Base-by-base conservation (phyloP, 2,797 vertebrate genomes). In the Eospalax fontanierii region DNA sequence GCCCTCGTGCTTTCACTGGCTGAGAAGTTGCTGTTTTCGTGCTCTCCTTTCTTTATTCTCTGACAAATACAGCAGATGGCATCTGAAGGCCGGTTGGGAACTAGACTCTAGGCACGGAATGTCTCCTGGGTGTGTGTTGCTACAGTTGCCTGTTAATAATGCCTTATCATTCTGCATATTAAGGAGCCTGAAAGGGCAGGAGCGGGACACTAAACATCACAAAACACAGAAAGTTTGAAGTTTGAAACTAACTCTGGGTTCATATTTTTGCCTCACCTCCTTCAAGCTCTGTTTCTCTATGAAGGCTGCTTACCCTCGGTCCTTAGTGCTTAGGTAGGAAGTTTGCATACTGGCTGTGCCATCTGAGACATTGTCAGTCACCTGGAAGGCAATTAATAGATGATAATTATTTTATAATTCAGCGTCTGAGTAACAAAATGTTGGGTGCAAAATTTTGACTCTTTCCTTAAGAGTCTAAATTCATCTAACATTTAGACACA, bases 381-480 rank as follows among this genome's bases (percentile, higher is more conserved):
- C 46, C 54, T 66, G 28, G 35, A 75, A 75, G 65, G 38, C 22
- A 59, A 54, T 38, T 71, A 38, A 78, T 54, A 91, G 73, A 59
- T 87, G 71, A 40, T 65, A 81, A 1, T 11, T 84, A 66, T 90
- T 86, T 86, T 87, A 74, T 89, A 81, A 87, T 91, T 92, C 24
- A 50, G n/a, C 7, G 12, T 33, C 38, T 84, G 22, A 78, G 95
- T 79, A 83, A 86, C 87, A 92, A 65, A 92, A 78, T 81, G 73
- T 84, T 94, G 54, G 33, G 50, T 65, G 26, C 26, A n/a, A n/a
- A 65, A 81, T 57, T 33, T 87, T 84, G 73, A 89, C 40, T 89
- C 50, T 86, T 86, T 90, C 83, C n/a, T 86, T 90, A n/a, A 82
- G 89, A 57, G 18, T 87, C 73, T 88, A 76, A 90, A 89, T 46